phyloP scores from a whole-genome alignment of 2,797 vertebrate genomes.

The Anas capensis region DNA sequence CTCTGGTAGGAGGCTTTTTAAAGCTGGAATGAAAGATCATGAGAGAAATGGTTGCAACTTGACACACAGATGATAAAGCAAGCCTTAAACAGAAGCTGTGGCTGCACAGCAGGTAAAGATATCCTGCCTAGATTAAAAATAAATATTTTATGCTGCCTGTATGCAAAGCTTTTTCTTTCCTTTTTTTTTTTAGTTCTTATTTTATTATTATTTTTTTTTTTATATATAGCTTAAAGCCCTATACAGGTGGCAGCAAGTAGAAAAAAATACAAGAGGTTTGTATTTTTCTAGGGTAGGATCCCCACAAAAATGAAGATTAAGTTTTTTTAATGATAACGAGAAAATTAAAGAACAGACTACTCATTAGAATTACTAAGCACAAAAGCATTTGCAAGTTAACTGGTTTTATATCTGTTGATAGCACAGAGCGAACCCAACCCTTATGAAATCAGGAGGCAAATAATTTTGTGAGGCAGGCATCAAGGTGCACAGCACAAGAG shows the following conservation, averaged over 20 bases:
- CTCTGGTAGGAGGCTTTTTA: constrained; percentile 45
- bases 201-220: not conserved
- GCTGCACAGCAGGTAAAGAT: constrained; percentile 73
- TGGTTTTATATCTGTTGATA: not conserved
- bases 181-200: not conserved
- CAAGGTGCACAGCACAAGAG: not conserved
- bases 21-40: constrained; percentile 27
- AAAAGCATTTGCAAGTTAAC: not conserved
- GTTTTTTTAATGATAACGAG: not conserved
- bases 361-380: not conserved
- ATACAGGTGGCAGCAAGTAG: not conserved
- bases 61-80: constrained; percentile 59
- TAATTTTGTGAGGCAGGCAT: not conserved
- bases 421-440: not conserved
- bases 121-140: constrained; percentile 75
- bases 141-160: constrained; percentile 71
- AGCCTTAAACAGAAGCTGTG: constrained; percentile 60
- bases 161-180: constrained; percentile 5
- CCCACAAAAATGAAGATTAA: not conserved
- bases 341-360: not conserved
- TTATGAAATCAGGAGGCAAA: not conserved
- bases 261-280: not conserved
- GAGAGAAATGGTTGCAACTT: constrained; percentile 36
- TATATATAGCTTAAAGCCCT: constrained; percentile 30
- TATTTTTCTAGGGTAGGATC: not conserved